Conservation (phyloP, 2,113 vertebrate genomes). For the Pedetes capensis region DNA sequence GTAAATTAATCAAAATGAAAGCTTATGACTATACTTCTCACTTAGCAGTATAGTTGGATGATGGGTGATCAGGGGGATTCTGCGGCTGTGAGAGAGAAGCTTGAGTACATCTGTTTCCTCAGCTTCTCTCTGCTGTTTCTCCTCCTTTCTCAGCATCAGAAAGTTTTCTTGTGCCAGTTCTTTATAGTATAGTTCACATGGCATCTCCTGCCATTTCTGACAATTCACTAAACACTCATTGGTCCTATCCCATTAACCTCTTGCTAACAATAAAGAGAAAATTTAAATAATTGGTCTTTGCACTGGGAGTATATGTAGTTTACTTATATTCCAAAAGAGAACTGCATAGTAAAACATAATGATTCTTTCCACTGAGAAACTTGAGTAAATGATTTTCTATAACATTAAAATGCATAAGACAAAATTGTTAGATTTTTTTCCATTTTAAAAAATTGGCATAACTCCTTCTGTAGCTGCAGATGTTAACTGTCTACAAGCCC, state of each 20-base stretch:
- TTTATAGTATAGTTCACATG: not conserved
- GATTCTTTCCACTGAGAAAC: not conserved
- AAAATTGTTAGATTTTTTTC: not conserved
- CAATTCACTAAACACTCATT: not conserved
- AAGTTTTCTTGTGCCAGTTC: not conserved
- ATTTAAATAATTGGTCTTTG: not conserved
- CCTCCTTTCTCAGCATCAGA: not conserved
- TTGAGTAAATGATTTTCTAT: not conserved
- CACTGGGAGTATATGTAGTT: not conserved
- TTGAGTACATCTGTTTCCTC: not conserved
- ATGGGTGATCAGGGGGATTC: not conserved
- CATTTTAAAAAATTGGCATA: not conserved
- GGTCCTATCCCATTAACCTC: not conserved
- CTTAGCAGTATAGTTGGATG: not conserved
- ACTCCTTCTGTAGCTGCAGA: not conserved
- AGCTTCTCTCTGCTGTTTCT: not conserved
- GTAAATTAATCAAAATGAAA: conserved; percentile 11
- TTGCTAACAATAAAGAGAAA: not conserved
- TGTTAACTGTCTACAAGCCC: not conserved
- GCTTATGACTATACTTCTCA: not conserved
- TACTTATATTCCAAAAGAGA: not conserved
- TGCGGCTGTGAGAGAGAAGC: not conserved
- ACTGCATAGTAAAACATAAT: not conserved
- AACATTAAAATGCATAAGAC: not conserved
- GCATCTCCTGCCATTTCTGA: not conserved